These are phyloP conservation scores for Lasioglossum vierecki DNA, from an alignment of 2,888 invertebrate species.

Conservation along the genomic window DNA sequence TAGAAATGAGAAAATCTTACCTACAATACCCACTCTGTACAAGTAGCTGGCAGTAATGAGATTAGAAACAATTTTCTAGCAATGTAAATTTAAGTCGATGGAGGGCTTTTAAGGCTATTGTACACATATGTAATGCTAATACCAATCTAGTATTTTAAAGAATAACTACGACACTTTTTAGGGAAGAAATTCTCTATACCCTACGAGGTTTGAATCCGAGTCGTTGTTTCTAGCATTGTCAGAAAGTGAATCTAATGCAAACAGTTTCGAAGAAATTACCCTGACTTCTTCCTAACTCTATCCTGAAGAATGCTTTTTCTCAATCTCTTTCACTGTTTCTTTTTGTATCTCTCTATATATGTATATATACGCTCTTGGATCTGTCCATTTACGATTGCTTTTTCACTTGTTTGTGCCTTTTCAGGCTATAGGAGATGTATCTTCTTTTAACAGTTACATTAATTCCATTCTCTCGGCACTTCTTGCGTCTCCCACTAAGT, in stretches of 20 bases:
- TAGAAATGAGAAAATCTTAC: constrained; percentile 43
- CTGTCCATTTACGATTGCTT: constrained; percentile 50
- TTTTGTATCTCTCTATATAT: constrained; percentile 45
- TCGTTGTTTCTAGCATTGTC: constrained; percentile 57
- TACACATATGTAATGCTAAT: constrained; percentile 45
- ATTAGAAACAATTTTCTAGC: constrained; percentile 51
- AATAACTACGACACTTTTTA: constrained; percentile 24
- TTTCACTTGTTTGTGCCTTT: constrained; percentile 49
- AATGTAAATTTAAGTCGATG: constrained; percentile 42
- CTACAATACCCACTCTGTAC: constrained; percentile 45
- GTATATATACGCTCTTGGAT: constrained; percentile 46
- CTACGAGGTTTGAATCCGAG: constrained; percentile 68
- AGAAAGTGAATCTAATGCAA: constrained; percentile 55
- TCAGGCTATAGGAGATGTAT: constrained; percentile 50
- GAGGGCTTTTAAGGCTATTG: constrained; percentile 57
- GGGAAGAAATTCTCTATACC: constrained; percentile 41
- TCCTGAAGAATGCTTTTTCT: constrained; percentile 70
- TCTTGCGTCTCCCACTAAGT: constrained; percentile 50
- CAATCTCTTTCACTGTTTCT: constrained; percentile 46
- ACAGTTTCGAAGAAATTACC: constrained; percentile 56
- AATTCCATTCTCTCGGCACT: constrained; percentile 45
- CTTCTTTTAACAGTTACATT: constrained; percentile 39
- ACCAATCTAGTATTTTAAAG: constrained; percentile 34
- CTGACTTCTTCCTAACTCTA: constrained; percentile 70
- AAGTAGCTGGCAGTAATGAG: constrained; percentile 61